These are phyloP conservation scores for Drosophila watanabei DNA, from an alignment of 1,140 invertebrate species.

Conservation along the genomic window DNA sequence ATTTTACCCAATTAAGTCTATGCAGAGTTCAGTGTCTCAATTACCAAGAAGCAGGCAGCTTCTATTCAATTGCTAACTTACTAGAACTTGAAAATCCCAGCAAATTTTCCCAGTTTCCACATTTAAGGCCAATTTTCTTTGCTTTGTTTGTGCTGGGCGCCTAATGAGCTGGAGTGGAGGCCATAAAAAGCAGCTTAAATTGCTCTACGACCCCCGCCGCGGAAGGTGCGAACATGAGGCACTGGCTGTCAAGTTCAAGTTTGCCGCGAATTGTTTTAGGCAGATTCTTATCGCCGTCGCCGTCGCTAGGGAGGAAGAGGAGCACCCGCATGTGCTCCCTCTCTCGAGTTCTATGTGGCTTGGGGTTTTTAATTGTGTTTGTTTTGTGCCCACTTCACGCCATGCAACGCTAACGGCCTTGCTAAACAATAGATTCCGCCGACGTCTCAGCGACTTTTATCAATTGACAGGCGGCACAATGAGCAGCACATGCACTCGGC, in stretches of 20 bases:
- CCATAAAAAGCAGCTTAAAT: slow-evolving; percentile 49
- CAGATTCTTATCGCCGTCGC: slow-evolving; percentile 62
- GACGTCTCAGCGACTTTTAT: slow-evolving; percentile 64
- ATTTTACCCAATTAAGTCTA: neutral
- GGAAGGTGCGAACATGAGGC: slow-evolving; percentile 62
- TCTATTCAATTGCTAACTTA: slow-evolving; percentile 11
- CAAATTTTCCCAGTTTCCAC: slow-evolving; percentile 27
- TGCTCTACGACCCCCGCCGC: slow-evolving; percentile 28
- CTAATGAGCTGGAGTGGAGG: slow-evolving; percentile 40
- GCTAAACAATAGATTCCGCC: slow-evolving; percentile 78
- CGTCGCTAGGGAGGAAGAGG: slow-evolving; percentile 11
- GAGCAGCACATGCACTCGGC: slow-evolving; percentile 71
- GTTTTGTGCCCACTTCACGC: slow-evolving; percentile 63
- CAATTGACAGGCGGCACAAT: slow-evolving; percentile 75
- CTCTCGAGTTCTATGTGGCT: slow-evolving; percentile 31
- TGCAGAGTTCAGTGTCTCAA: slow-evolving; percentile 30
- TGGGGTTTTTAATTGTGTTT: slow-evolving; percentile 52
- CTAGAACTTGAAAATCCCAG: neutral
- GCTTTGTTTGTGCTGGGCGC: slow-evolving; percentile 31
- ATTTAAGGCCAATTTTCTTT: slow-evolving; percentile 28
- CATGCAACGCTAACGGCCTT: slow-evolving; percentile 84
- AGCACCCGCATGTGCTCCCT: slow-evolving; percentile 14
- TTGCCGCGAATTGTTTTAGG: slow-evolving; percentile 67
- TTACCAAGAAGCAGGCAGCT: slow-evolving; percentile 6
- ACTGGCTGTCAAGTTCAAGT: slow-evolving; percentile 78